A percentile compares a stretch with the other conserved stretches of the same genome.
Evolutionary conservation across 1,140 invertebrate genomes (phyloP).

Genomic region (Dreissena rostriformis): DNA sequence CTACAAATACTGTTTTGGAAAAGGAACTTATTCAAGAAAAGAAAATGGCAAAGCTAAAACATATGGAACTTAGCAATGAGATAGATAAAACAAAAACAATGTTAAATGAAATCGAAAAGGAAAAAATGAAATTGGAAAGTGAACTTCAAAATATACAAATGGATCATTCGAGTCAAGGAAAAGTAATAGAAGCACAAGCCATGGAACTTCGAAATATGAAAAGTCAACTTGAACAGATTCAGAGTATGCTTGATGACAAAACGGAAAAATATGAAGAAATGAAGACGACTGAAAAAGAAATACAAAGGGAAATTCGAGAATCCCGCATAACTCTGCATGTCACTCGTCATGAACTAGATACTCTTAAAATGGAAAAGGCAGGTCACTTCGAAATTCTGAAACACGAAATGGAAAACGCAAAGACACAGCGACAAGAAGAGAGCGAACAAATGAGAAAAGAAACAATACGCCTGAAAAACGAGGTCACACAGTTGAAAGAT

Average conservation of each 20-base stretch:
- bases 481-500: conserved; percentile 45
- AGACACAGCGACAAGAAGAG: conserved; percentile 32
- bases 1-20: conserved; percentile 25
- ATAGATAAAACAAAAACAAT: conserved; percentile 24
- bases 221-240: conserved; percentile 44
- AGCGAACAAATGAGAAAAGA: conserved; percentile 50
- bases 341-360: conserved; percentile 21
- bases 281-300: conserved; percentile 46
- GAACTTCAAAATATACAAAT: conserved; percentile 23
- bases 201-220: conserved; percentile 53
- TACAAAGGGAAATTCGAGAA: conserved; percentile 24
- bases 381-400: conserved; percentile 30
- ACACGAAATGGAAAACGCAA: conserved; percentile 46
- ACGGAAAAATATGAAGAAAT: conserved; percentile 39
- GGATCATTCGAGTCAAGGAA: conserved; percentile 19
- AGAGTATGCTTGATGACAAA: conserved; percentile 38
- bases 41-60: conserved; percentile 34
- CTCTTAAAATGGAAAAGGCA: conserved; percentile 28
- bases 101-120: conserved; percentile 30
- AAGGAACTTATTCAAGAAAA: conserved; percentile 51
- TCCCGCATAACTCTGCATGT: conserved; percentile 29
- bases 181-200: conserved; percentile 43
- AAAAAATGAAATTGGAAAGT: conserved; percentile 35
- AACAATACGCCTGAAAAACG: conserved; percentile 23
- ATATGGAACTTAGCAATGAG: conserved; percentile 40